These are phyloP conservation scores for Dryobotodes eremita DNA, from an alignment of 2,888 invertebrate species.

Conservation along the genomic window DNA sequence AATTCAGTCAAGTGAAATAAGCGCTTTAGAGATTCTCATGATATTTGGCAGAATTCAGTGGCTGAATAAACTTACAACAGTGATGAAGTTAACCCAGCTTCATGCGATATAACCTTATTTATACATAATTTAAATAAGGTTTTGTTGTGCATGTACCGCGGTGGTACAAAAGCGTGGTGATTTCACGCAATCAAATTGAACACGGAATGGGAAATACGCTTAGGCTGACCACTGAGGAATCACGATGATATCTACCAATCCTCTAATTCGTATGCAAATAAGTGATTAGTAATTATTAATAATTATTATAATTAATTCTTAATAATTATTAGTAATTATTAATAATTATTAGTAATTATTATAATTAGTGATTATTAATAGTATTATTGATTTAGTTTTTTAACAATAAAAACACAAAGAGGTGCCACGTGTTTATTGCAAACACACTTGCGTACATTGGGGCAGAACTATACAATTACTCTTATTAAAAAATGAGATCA, in stretches of 20 bases:
- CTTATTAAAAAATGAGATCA: conserved; percentile 61
- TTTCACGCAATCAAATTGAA: too few relatives aligned
- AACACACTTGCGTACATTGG: conserved; percentile 77
- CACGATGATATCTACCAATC: neutral
- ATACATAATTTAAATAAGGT: too few relatives aligned
- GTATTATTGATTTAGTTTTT: too few relatives aligned
- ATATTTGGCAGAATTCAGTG: neutral
- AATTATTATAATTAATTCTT: too few relatives aligned
- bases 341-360: too few relatives aligned
- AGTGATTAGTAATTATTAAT: too few relatives aligned
- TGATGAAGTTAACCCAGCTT: neutral
- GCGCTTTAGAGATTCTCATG: neutral
- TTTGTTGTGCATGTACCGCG: neutral
- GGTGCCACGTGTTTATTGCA: conserved; percentile 78
- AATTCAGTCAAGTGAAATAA: neutral
- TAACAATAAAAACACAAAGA: neutral
- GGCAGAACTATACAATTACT: conserved; percentile 73
- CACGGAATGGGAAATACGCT: too few relatives aligned
- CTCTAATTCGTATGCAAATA: neutral
- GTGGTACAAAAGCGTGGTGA: too few relatives aligned
- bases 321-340: too few relatives aligned
- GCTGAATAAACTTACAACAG: neutral
- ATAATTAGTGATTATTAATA: too few relatives aligned
- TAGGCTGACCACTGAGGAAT: too few relatives aligned
- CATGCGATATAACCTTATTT: neutral